Percentiles rank a stretch among this genome's conserved stretches.
phyloP scores from a whole-genome alignment of 2,797 vertebrate species.

The Zenarchopterus dispar region DNA sequence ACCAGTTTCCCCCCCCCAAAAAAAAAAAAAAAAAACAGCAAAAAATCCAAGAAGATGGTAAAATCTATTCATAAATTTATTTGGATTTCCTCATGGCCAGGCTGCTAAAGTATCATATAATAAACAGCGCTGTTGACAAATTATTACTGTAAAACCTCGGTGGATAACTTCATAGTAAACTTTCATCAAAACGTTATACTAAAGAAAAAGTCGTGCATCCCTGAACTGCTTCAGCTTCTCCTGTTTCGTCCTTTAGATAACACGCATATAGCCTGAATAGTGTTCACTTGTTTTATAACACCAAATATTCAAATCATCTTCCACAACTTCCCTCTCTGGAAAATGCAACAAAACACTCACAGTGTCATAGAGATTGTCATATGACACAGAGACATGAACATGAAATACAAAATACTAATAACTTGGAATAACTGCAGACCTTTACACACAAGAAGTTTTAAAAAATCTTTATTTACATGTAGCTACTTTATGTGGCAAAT shows the following conservation, averaged over 20 bases:
- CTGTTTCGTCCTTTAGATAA: not conserved
- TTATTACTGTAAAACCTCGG: no score
- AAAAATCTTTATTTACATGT: slow-evolving; percentile 18
- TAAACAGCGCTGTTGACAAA: no score
- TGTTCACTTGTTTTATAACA: slow-evolving; percentile 16
- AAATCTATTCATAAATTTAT: no score
- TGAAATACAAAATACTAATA: not conserved
- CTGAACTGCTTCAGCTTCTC: slow-evolving; percentile 14
- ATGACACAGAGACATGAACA: not conserved
- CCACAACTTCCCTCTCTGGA: not conserved
- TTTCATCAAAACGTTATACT: no score
- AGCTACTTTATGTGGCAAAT: slow-evolving; percentile 1
- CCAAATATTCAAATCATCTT: slow-evolving; percentile 64
- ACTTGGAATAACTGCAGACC: slow-evolving; percentile 19
- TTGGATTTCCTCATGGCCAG: no score
- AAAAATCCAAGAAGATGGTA: no score
- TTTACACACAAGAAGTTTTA: not conserved
- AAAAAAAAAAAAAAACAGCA: no score
- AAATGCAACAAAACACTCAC: not conserved
- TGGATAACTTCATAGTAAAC: no score
- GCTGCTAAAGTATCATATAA: no score
- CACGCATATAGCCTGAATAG: slow-evolving; percentile 24
- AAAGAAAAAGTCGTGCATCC: slow-evolving; percentile 16
- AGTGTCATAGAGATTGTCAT: not conserved
- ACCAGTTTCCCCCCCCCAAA: no score